Conservation (phyloP, 2,888 invertebrate genomes). For the Portevinia maculata region DNA sequence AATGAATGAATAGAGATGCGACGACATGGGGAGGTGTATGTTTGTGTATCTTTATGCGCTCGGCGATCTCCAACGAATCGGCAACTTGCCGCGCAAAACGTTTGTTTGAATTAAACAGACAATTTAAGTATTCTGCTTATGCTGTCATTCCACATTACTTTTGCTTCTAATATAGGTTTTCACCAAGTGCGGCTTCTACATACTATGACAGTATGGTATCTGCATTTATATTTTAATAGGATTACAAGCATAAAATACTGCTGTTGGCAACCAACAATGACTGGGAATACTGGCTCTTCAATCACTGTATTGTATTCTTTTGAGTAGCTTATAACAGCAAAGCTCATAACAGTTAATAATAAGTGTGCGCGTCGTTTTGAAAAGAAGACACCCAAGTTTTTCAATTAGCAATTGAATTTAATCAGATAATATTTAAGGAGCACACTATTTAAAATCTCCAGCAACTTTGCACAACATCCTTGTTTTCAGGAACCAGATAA, state of each 20-base stretch:
- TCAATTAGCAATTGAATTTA: slow-evolving; percentile 57
- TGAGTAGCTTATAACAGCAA: slow-evolving; percentile 34
- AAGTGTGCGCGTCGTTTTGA: slow-evolving; percentile 27
- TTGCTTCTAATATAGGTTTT: not conserved
- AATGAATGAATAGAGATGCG: slow-evolving; percentile 10
- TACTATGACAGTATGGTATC: slow-evolving; percentile 62
- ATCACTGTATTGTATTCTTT: slow-evolving; percentile 29
- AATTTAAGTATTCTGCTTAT: slow-evolving; percentile 60
- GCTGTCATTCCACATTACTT: slow-evolving; percentile 11
- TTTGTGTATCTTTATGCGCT: slow-evolving; percentile 39
- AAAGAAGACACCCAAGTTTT: slow-evolving; percentile 52
- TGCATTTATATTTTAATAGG: slow-evolving; percentile 70
- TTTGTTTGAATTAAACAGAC: slow-evolving; percentile 66
- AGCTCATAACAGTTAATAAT: slow-evolving; percentile 60
- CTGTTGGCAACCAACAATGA: slow-evolving; percentile 36
- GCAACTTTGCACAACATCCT: no score
- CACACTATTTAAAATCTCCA: no score
- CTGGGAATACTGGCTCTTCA: slow-evolving; percentile 13
- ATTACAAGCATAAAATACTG: slow-evolving; percentile 60
- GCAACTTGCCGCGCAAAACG: slow-evolving; percentile 62
- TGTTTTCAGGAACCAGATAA: no score
- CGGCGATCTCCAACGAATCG: slow-evolving; percentile 45
- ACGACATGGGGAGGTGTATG: slow-evolving; percentile 10
- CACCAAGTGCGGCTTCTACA: slow-evolving; percentile 26
- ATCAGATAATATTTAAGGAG: no score